Conservation (phyloP, 2,888 invertebrate genomes). For the Dolomedes plantarius region DNA sequence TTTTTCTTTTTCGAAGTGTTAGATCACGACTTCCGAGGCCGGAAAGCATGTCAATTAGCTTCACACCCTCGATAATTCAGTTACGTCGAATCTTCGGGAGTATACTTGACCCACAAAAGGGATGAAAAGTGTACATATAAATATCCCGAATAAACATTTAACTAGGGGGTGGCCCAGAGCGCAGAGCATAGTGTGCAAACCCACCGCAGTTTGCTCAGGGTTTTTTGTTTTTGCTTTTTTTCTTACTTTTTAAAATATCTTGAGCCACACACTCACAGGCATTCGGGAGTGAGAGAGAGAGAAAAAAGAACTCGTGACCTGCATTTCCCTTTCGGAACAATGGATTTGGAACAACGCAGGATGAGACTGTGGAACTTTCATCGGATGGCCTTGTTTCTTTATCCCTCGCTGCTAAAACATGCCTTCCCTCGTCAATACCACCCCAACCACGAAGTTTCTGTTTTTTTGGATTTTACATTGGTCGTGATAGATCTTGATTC, state of each 20-base stretch:
- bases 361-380: constrained; percentile 42
- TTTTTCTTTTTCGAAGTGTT: too few species aligned
- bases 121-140: constrained; percentile 27
- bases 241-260: neutral
- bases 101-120: constrained; percentile 46
- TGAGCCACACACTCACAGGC: neutral
- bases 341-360: constrained; percentile 59
- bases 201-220: neutral
- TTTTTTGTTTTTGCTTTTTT: too few species aligned
- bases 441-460: neutral
- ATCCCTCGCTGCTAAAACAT: neutral
- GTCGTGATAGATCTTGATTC: constrained; percentile 4
- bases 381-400: constrained; percentile 47
- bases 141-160: constrained; percentile 52
- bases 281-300: constrained; percentile 7
- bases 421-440: constrained; percentile 6
- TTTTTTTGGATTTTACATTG: neutral
- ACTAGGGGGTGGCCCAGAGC: neutral
- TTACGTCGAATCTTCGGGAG: neutral
- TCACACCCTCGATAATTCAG: neutral
- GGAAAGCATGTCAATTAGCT: neutral
- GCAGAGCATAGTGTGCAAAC: neutral
- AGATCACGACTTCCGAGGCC: neutral
- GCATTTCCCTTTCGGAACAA: constrained; percentile 59
- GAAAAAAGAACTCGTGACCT: constrained; percentile 37